Evolutionary conservation across 2,113 vertebrate species (phyloP).

Genomic region (Gymnobelideus leadbeateri): DNA sequence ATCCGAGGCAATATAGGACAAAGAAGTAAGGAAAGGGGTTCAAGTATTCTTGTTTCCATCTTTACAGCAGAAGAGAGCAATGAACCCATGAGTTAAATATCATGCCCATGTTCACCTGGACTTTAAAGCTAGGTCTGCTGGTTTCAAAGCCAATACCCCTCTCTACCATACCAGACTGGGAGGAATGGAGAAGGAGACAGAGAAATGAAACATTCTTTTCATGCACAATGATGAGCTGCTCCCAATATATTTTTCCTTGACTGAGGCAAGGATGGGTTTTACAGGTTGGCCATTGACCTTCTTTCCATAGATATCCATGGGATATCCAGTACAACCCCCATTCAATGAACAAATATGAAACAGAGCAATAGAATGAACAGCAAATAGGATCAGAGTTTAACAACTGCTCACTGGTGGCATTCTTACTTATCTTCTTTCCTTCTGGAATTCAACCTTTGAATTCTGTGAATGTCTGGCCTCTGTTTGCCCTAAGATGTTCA

Average conservation of each 20-base stretch:
- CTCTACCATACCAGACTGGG: rapidly evolving
- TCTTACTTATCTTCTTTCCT: not conserved
- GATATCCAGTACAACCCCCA: not conserved
- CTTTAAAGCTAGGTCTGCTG: not conserved
- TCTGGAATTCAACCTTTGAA: not conserved
- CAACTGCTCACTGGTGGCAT: not conserved
- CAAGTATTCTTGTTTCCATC: not conserved
- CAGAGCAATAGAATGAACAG: not conserved
- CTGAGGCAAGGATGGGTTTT: not conserved
- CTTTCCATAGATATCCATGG: not conserved
- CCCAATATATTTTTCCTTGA: not conserved
- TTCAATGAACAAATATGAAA: not conserved
- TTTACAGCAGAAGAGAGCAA: not conserved
- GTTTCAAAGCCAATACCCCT: not conserved
- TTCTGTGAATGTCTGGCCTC: not conserved
- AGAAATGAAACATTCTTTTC: not conserved
- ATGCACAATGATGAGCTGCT: not conserved
- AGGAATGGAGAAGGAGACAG: not conserved
- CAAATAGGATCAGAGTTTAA: not conserved
- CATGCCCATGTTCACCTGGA: not conserved
- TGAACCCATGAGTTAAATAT: not conserved
- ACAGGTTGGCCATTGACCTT: not conserved
- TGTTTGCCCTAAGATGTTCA: not conserved
- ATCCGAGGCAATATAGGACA: not conserved
- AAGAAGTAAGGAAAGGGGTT: not conserved